Conservation (phyloP, 2,113 vertebrate genomes). For the Python bivittatus region DNA sequence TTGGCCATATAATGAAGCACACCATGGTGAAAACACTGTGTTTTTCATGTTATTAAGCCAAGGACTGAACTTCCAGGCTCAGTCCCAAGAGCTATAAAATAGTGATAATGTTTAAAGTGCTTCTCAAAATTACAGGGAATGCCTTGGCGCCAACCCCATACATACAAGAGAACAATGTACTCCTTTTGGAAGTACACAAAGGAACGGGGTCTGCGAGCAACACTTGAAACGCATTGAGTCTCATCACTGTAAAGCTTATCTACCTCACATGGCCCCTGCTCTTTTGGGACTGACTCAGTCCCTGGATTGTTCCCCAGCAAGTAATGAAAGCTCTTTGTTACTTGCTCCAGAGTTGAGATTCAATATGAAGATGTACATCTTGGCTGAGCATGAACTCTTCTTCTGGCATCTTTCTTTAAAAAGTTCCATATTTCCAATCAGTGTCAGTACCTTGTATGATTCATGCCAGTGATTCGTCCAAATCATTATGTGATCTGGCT, state of each 20-base stretch:
- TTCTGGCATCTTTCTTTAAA: background rate
- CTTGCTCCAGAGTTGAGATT: background rate
- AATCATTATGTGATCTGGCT: background rate
- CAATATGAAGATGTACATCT: background rate
- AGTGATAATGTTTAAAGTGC: background rate
- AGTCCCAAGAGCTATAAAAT: background rate
- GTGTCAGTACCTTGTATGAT: background rate
- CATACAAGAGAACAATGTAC: background rate
- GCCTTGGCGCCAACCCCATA: background rate
- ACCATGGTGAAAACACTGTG: too few species aligned
- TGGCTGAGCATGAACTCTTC: background rate
- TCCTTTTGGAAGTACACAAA: background rate
- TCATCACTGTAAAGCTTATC: background rate
- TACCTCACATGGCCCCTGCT: background rate
- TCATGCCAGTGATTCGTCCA: background rate
- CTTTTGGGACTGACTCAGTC: background rate
- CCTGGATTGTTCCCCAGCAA: background rate
- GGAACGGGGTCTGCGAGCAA: background rate
- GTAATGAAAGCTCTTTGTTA: background rate
- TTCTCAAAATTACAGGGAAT: background rate
- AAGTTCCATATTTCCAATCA: background rate
- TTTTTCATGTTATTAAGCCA: too few species aligned
- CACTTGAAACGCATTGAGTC: background rate
- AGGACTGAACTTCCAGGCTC: background rate
- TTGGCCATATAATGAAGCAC: background rate